Evolutionary conservation across 2,888 invertebrate genomes (phyloP), one percentile per base, ranked within the genome.

Genomic region (Agonopterix heracliana): DNA sequence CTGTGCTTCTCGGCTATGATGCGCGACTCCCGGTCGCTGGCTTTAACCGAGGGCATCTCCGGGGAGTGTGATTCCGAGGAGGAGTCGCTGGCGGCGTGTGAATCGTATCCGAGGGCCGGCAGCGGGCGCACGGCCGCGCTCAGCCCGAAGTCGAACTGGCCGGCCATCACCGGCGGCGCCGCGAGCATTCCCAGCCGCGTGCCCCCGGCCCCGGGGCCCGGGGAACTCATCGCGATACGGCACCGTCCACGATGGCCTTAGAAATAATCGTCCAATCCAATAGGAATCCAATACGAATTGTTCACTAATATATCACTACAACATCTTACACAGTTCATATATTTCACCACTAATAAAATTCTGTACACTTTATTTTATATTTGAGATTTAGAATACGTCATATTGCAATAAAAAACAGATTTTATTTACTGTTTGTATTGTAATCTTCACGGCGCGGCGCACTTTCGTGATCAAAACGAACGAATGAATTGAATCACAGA

Each of bases 1-100:
- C 98, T 92, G 78, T 95, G 93, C 81, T 98, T 98, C 78, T 98
- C 98, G 9, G 97, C 97, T 71, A 93, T 91, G 72, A 97, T 97
- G 54, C 98, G 91, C 63, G 94, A 92, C 71, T 95, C 93, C 51
- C 96, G 92, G 69, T 93, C 94, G 64, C 92, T 93, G 59, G 94
- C 94, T 64, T 81, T 84, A 2, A 71, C 72, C 40, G 74, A 61
- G 11, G 78, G 72, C 59, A 78, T 61, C 54, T 83, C 83, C 49
- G 85, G 86, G n/a, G 86, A 85, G 47, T 67, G 83, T 5, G 86
- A 79, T 51, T 86, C 85, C 1, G 81, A 83, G 9, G 85, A 84
- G n/a, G 84, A 85, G 55, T 84, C 86, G n/a, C 82, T 78, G 9
- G 66, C 57, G 42, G 64, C 54, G 49, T 68, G 76, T 51, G 72